Conservation (phyloP, 2,888 invertebrate species). For the Hypolimnas misippus region DNA sequence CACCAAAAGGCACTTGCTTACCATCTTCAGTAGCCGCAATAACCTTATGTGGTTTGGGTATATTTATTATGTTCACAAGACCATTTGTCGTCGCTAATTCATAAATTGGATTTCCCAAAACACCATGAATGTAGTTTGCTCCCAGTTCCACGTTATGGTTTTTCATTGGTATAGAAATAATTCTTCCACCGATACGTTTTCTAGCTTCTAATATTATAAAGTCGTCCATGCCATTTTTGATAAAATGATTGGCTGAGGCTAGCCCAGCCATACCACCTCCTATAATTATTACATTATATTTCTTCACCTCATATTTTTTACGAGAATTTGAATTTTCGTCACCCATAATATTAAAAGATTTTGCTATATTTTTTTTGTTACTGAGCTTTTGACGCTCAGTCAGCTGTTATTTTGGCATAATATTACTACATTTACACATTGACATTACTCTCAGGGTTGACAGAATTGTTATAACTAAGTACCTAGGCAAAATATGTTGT, state of each 20-base stretch:
- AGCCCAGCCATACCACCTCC: conserved; percentile 95
- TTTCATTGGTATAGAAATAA: conserved; percentile 88
- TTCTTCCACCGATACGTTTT: conserved; percentile 91
- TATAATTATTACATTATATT: conserved; percentile 90
- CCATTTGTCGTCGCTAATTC: conserved; percentile 93
- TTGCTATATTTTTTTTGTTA: conserved; percentile 62
- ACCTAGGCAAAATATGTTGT: no score
- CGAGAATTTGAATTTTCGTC: conserved; percentile 80
- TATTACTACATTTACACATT: conserved; percentile 3
- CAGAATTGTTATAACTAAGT: neutral
- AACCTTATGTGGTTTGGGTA: conserved; percentile 94
- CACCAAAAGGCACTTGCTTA: conserved; percentile 92
- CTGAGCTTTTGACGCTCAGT: conserved; percentile 69
- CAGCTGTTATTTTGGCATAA: conserved; percentile 57
- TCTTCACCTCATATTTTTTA: conserved; percentile 76
- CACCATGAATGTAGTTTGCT: conserved; percentile 97
- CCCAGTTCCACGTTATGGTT: conserved; percentile 91
- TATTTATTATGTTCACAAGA: conserved; percentile 92
- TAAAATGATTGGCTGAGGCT: conserved; percentile 92
- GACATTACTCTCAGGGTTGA: neutral
- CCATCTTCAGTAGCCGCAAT: conserved; percentile 95
- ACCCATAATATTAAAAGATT: conserved; percentile 75
- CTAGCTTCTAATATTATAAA: conserved; percentile 92
- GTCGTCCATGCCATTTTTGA: conserved; percentile 91
- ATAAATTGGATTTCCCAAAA: conserved; percentile 94